phyloP scores from a whole-genome alignment of 2,888 invertebrate genomes.

The Rhagium mordax region DNA sequence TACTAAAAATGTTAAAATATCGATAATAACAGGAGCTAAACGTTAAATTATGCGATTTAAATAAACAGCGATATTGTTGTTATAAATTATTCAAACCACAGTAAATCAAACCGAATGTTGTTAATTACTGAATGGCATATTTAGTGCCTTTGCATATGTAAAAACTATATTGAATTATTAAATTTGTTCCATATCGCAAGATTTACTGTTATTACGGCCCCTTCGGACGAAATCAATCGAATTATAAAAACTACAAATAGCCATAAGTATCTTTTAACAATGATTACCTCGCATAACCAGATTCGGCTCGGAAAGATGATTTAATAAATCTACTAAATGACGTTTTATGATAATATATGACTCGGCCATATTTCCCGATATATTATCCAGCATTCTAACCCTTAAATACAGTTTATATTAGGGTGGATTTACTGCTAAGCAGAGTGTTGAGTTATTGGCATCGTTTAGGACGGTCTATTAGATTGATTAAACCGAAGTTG shows the following conservation, averaged over 20 bases:
- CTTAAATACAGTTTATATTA: conserved; percentile 29
- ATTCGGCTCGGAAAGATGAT: conserved; percentile 67
- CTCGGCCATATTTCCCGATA: conserved; percentile 52
- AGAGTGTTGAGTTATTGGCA: conserved; percentile 65
- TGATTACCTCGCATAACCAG: conserved; percentile 68
- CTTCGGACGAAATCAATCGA: conserved; percentile 53
- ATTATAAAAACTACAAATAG: conserved; percentile 59
- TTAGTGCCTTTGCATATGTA: conserved; percentile 15
- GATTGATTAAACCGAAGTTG: conserved; percentile 65
- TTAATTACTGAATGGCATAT: conserved; percentile 27
- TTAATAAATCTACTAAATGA: conserved; percentile 70
- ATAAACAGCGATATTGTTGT: no score
- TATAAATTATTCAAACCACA: neutral
- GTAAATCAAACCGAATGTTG: neutral
- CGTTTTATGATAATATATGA: conserved; percentile 70
- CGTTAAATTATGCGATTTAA: no score
- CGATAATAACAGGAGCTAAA: no score
- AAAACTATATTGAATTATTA: conserved; percentile 31
- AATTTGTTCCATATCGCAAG: conserved; percentile 44
- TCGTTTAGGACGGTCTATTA: conserved; percentile 65
- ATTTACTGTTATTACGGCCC: conserved; percentile 42
- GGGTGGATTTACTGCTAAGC: conserved; percentile 49
- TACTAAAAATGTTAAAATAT: no score
- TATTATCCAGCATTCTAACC: conserved; percentile 35
- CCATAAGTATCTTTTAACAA: conserved; percentile 63